phyloP scores from a whole-genome alignment of 1,140 invertebrate genomes.

The Drosophila prosaltans region DNA sequence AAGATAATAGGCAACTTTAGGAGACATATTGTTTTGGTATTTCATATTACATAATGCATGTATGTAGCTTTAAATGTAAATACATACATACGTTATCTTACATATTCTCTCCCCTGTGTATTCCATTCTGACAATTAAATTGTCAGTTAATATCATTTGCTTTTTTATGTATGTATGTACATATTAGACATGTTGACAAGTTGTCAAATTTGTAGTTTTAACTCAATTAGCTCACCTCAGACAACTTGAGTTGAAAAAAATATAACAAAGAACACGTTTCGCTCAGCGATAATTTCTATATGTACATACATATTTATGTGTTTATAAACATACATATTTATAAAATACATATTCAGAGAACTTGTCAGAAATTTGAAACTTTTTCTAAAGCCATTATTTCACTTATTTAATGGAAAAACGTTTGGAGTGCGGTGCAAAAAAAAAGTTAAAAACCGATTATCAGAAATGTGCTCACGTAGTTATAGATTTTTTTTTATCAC shows the following conservation, averaged over 20 bases:
- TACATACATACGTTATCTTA: neutral
- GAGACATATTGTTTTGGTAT: no score
- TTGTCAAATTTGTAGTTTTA: neutral
- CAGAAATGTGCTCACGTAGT: neutral
- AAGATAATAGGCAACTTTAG: no score
- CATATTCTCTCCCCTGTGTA: neutral
- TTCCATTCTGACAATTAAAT: neutral
- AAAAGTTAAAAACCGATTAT: neutral
- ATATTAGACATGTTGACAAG: constrained; percentile 8
- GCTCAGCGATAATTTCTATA: constrained; percentile 7
- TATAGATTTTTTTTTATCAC: neutral
- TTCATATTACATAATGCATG: no score
- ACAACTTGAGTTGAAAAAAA: constrained; percentile 8
- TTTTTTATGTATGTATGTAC: neutral
- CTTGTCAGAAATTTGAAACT: constrained; percentile 1
- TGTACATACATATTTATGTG: constrained; percentile 14
- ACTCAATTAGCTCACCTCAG: neutral
- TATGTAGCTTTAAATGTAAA: no score
- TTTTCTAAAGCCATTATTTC: neutral
- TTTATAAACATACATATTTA: neutral
- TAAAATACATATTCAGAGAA: neutral
- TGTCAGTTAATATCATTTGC: constrained; percentile 1
- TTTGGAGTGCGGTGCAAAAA: no score
- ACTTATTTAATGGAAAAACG: neutral
- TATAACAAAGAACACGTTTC: constrained; percentile 44